Conservation (phyloP, 2,888 invertebrate genomes). For the Trichacis sp. region DNA sequence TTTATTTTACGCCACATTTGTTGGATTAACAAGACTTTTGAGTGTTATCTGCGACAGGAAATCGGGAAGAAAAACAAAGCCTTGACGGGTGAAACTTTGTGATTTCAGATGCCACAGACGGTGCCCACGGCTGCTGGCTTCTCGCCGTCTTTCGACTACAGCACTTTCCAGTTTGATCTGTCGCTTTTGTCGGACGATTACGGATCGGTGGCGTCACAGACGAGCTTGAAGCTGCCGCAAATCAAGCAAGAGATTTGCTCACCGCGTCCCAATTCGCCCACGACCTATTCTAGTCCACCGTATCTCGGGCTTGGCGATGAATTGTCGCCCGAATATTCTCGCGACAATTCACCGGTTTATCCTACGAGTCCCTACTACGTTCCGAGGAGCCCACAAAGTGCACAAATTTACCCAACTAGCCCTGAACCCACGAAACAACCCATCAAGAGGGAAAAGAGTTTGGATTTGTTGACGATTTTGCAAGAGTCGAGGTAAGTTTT, state of each 20-base stretch:
- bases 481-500: constrained; percentile 67
- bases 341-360: constrained; percentile 64
- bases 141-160: constrained; percentile 79
- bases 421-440: constrained; percentile 62
- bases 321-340: constrained; percentile 62
- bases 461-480: constrained; percentile 63
- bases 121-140: constrained; percentile 80
- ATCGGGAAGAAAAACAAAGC: too few relatives aligned
- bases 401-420: constrained; percentile 63
- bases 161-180: constrained; percentile 78
- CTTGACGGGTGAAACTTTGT: constrained; percentile 15
- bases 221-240: constrained; percentile 62
- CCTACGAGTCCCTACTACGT: constrained; percentile 66
- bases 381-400: constrained; percentile 66
- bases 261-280: constrained; percentile 62
- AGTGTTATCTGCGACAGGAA: too few relatives aligned
- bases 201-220: constrained; percentile 60
- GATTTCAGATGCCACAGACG: constrained; percentile 84
- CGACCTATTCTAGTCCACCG: constrained; percentile 60
- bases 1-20: too few relatives aligned
- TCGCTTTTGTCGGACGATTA: constrained; percentile 77
- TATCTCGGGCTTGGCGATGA: constrained; percentile 57
- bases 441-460: constrained; percentile 64
- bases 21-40: too few relatives aligned
- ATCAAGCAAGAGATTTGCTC: constrained; percentile 73